A percentile compares a stretch with the other conserved stretches of the same genome.
Evolutionary conservation across 2,797 vertebrate species (phyloP).

Genomic region (Lophius americanus): DNA sequence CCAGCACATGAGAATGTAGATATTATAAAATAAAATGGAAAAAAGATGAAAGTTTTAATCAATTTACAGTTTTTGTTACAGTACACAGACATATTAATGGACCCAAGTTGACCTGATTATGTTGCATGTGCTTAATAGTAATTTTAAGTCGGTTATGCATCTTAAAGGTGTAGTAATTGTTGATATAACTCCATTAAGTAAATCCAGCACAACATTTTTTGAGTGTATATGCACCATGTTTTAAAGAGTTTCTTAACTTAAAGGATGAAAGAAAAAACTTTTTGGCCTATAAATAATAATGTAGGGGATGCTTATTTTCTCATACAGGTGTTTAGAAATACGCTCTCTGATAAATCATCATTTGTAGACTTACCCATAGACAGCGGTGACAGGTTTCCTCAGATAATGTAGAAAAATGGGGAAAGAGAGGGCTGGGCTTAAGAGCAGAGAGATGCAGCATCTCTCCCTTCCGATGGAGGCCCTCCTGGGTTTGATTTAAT

Average conservation of each 20-base stretch:
- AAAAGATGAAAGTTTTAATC: too few relatives aligned
- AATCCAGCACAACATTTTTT: too few relatives aligned
- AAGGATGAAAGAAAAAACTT: conserved; percentile 55
- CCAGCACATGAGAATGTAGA: too few relatives aligned
- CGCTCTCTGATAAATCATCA: conserved; percentile 77
- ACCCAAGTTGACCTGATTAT: too few relatives aligned
- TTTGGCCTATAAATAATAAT: conserved; percentile 71
- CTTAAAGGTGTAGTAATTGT: too few relatives aligned
- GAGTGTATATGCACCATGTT: background rate
- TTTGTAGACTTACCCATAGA: conserved; percentile 79
- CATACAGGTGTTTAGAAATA: conserved; percentile 77
- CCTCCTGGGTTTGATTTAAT: conserved; percentile 84
- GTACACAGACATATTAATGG: too few relatives aligned
- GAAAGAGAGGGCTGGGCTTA: conserved; percentile 72
- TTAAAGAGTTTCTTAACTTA: conserved; percentile 36
- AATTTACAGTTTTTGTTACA: too few relatives aligned
- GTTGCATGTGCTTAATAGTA: too few relatives aligned
- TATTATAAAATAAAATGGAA: too few relatives aligned
- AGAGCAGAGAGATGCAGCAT: conserved; percentile 77
- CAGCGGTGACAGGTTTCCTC: conserved; percentile 80
- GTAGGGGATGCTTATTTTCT: conserved; percentile 66
- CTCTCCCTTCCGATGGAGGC: conserved; percentile 75
- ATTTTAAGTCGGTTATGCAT: too few relatives aligned
- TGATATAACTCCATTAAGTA: too few relatives aligned
- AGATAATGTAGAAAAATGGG: conserved; percentile 82